Evolutionary conservation across 1,140 invertebrate genomes (phyloP).

Genomic region (Gonioctena quinquepunctata): DNA sequence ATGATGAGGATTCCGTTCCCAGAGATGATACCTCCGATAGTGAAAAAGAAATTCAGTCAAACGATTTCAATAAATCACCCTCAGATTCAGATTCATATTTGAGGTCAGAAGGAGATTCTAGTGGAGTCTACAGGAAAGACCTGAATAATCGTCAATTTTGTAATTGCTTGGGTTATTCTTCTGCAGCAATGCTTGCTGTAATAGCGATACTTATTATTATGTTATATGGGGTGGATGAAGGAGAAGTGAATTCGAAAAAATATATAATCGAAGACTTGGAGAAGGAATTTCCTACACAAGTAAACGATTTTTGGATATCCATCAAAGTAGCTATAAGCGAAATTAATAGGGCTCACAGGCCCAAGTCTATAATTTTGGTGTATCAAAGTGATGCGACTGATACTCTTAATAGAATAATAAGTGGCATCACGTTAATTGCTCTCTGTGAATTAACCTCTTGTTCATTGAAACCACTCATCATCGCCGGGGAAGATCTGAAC

Average conservation of each 20-base stretch:
- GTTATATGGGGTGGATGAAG: background rate
- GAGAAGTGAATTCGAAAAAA: background rate
- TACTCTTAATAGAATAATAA: conserved; percentile 32
- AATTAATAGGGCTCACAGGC: conserved; percentile 27
- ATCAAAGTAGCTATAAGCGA: conserved; percentile 36
- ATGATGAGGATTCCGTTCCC: background rate
- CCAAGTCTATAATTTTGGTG: conserved; percentile 40
- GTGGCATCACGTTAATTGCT: conserved; percentile 25
- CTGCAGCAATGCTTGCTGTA: too few relatives aligned
- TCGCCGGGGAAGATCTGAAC: conserved; percentile 32
- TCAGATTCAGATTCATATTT: background rate
- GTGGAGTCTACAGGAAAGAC: too few relatives aligned
- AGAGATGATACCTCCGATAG: background rate
- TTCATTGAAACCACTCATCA: conserved; percentile 23
- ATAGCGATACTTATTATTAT: background rate
- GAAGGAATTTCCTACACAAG: conserved; percentile 35
- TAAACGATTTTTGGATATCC: conserved; percentile 31
- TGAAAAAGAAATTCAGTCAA: background rate
- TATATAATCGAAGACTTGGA: background rate
- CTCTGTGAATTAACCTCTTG: conserved; percentile 34
- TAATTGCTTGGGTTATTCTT: too few relatives aligned
- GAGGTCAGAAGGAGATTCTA: background rate
- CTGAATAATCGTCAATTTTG: background rate
- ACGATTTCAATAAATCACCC: background rate
- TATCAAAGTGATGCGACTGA: conserved; percentile 33